A percentile compares a stretch with the other conserved stretches of the same genome.
Evolutionary conservation across 2,113 vertebrate species (phyloP).

Genomic region (Galbula dea): DNA sequence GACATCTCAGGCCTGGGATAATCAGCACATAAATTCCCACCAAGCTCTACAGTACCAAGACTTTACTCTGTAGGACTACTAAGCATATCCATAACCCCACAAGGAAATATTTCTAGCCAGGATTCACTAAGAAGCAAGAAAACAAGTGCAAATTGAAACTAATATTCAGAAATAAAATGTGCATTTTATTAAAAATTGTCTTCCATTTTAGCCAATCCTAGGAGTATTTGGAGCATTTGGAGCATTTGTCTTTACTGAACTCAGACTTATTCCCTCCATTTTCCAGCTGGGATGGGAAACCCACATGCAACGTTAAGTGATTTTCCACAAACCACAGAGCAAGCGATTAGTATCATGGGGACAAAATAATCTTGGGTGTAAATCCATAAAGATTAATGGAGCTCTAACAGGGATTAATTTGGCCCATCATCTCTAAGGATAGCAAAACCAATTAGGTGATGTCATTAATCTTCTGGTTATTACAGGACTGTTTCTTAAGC

Average conservation of each 20-base stretch:
- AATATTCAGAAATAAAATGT: background rate
- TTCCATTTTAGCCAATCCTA: background rate
- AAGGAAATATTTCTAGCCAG: background rate
- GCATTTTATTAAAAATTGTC: background rate
- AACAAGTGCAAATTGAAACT: background rate
- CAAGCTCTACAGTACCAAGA: background rate
- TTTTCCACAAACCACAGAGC: conserved; percentile 57
- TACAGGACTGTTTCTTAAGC: conserved; percentile 31
- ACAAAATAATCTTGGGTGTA: conserved; percentile 58
- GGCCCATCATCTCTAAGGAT: conserved; percentile 52
- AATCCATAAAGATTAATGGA: conserved; percentile 64
- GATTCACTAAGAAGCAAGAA: background rate
- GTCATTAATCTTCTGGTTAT: conserved; percentile 54
- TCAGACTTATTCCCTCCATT: background rate
- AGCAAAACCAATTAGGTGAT: conserved; percentile 59
- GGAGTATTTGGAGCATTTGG: background rate
- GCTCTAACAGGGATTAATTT: conserved; percentile 57
- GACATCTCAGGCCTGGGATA: background rate
- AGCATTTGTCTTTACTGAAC: background rate
- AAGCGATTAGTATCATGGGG: conserved; percentile 45
- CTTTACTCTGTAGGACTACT: background rate
- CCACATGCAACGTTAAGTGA: background rate
- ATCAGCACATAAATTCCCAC: background rate
- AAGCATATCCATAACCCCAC: background rate
- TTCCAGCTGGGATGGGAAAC: background rate